phyloP scores from a whole-genome alignment of 2,888 invertebrate genomes.

The Drosophila helvetica region DNA sequence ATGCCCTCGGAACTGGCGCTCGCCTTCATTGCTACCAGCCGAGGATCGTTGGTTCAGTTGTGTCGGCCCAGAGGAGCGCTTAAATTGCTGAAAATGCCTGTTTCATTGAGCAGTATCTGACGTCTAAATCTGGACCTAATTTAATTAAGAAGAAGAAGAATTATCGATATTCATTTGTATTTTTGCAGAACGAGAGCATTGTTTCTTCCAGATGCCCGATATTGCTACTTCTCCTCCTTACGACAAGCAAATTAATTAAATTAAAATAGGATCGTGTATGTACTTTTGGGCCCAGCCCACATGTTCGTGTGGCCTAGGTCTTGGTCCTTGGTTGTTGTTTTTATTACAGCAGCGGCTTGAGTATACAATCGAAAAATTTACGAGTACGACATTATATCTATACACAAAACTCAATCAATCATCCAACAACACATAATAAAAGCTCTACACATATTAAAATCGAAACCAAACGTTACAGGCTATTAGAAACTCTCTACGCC shows the following conservation, averaged over 20 bases:
- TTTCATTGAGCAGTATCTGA: no score
- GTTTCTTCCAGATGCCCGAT: not conserved
- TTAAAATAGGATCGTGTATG: not conserved
- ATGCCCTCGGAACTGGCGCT: no score
- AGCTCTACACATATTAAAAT: not conserved
- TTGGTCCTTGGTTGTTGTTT: constrained; percentile 11
- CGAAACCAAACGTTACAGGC: not conserved
- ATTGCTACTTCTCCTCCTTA: no score
- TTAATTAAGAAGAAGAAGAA: no score
- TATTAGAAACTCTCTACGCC: not conserved
- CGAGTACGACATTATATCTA: constrained; percentile 2
- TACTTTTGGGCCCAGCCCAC: constrained; percentile 10
- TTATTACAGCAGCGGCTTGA: constrained; percentile 43
- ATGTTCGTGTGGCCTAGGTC: constrained; percentile 3
- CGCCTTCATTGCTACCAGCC: not conserved
- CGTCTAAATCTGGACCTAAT: no score
- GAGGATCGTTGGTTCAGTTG: no score
- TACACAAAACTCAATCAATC: not conserved
- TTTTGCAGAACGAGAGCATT: no score
- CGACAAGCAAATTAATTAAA: no score
- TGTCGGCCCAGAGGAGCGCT: no score
- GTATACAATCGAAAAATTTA: constrained; percentile 31
- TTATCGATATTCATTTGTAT: no score
- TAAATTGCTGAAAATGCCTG: no score
- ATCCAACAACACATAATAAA: not conserved